Conservation (phyloP, 30 jellyfish, hydroid and myxozoan species). For the Chrysaora quinquecirrha region DNA sequence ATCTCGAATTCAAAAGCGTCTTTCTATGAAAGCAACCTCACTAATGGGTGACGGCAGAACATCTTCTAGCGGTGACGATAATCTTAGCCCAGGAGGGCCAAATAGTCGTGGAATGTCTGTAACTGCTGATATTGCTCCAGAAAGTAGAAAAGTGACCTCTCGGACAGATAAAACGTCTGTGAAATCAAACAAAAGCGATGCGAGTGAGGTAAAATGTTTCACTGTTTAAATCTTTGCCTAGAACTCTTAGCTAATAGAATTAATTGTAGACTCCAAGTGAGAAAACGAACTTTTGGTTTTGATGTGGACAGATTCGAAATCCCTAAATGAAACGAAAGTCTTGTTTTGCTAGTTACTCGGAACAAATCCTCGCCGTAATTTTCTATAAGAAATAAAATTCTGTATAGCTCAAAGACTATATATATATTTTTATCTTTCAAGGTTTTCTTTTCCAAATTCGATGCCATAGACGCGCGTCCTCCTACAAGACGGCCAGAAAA, state of each 20-base stretch:
- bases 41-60: constrained; percentile 68
- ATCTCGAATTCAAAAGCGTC: constrained; percentile 85
- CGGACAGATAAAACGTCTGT: constrained; percentile 45
- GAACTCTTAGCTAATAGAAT: not conserved
- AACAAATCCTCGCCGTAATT: not conserved
- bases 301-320: no score
- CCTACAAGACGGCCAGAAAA: constrained; percentile 22
- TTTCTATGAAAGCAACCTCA: constrained; percentile 96
- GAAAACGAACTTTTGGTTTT: no score
- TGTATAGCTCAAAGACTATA: not conserved
- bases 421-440: not conserved
- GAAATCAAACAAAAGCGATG: constrained; percentile 52
- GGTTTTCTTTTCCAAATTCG: constrained; percentile 62
- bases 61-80: constrained; percentile 50
- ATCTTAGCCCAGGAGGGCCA: not conserved
- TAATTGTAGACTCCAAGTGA: no score
- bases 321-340: no score
- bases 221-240: no score
- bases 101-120: constrained; percentile 34
- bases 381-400: not conserved
- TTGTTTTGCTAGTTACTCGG: no score
- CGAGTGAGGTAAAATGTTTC: constrained; percentile 35
- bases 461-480: constrained; percentile 1
- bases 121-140: constrained; percentile 58
- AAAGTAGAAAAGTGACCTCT: constrained; percentile 14